Conservation (phyloP, 2,888 invertebrate species). For the Rutpela maculata region DNA sequence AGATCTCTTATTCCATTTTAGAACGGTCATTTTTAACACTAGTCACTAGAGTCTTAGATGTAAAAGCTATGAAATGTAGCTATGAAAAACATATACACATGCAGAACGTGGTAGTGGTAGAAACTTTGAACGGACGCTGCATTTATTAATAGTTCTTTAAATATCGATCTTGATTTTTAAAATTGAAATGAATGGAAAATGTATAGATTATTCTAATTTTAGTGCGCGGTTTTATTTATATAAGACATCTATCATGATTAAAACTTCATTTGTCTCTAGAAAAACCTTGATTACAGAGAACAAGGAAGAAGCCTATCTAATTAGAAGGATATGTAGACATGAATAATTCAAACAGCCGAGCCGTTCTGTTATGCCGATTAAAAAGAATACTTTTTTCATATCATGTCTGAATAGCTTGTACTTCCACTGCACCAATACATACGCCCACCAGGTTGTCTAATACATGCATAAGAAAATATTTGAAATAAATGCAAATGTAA, state of each 20-base stretch:
- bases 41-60: too few species aligned
- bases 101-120: too few species aligned
- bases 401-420: constrained; percentile 2
- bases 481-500: neutral
- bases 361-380: constrained; percentile 16
- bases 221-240: neutral
- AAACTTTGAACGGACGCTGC: too few species aligned
- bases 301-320: constrained; percentile 19
- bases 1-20: too few species aligned
- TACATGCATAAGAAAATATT: neutral
- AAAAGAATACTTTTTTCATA: constrained; percentile 19
- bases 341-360: constrained; percentile 16
- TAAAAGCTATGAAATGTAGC: too few species aligned
- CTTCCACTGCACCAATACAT: constrained; percentile 11
- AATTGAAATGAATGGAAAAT: neutral
- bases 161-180: neutral
- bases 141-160: too few species aligned
- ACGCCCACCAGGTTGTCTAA: neutral
- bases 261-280: neutral
- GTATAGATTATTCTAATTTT: constrained; percentile 1
- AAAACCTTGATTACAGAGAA: constrained; percentile 13
- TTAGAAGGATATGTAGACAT: constrained; percentile 11
- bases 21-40: too few species aligned
- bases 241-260: neutral
- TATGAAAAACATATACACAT: too few species aligned